A percentile compares a stretch with the other conserved stretches of the same genome.
These are phyloP conservation scores for Caenorhabditis virilis DNA, from an alignment of 2,888 invertebrate genomes.

Conservation along the genomic window DNA sequence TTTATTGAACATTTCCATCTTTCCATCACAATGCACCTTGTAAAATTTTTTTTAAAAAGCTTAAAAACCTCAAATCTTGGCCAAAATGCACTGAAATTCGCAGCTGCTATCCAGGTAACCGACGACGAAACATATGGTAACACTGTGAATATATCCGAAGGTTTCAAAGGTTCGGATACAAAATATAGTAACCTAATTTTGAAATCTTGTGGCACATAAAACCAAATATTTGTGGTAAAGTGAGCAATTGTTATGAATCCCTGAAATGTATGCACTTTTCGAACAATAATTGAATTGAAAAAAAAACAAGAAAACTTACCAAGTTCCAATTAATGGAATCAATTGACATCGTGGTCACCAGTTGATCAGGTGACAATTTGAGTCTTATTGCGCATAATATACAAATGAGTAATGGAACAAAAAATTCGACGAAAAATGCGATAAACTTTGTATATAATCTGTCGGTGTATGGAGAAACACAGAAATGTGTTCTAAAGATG, in stretches of 20 bases:
- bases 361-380: no score
- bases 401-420: constrained; percentile 11
- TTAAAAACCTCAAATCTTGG: constrained; percentile 11
- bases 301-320: constrained; percentile 5
- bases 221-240: constrained; percentile 30
- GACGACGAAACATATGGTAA: constrained; percentile 21
- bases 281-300: background rate
- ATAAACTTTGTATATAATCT: constrained; percentile 25
- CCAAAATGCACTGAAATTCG: constrained; percentile 22
- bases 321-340: constrained; percentile 16
- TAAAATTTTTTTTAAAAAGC: background rate
- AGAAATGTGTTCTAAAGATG: constrained; percentile 25
- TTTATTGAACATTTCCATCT: no score
- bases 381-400: constrained; percentile 13
- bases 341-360: constrained; percentile 11
- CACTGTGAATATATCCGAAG: constrained; percentile 13
- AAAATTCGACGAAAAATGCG: constrained; percentile 20
- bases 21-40: no score
- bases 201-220: constrained; percentile 15
- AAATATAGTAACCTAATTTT: constrained; percentile 10
- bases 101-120: constrained; percentile 27
- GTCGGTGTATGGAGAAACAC: constrained; percentile 27
- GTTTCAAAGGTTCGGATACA: constrained; percentile 13
- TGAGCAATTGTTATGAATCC: constrained; percentile 14
- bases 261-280: constrained; percentile 9